Percentiles rank a stretch among this genome's conserved stretches.
Evolutionary conservation across 92 coral and sea anemone genomes (phyloP).

Genomic region (Epizoanthus fatuus): DNA sequence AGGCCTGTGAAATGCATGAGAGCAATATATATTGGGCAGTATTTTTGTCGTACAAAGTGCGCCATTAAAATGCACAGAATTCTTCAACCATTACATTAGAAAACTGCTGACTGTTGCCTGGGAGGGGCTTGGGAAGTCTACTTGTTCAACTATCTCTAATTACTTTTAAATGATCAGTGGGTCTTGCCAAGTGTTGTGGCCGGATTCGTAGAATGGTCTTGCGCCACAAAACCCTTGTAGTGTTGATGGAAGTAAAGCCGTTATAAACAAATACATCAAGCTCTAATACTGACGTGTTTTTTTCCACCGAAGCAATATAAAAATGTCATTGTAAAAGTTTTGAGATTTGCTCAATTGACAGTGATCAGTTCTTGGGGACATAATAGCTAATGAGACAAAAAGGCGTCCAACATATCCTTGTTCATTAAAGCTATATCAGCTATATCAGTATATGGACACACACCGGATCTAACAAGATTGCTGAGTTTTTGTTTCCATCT

Average conservation of each 20-base stretch:
- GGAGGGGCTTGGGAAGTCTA: constrained; percentile 22
- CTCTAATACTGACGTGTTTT: not conserved
- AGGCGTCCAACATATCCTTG: constrained; percentile 22
- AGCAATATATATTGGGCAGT: too few species aligned
- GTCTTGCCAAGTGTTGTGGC: not conserved
- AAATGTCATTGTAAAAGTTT: not conserved
- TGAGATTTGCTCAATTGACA: not conserved
- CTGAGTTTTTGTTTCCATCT: constrained; percentile 17
- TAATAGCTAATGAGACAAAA: constrained; percentile 15
- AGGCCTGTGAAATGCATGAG: not conserved
- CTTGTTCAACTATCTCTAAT: not conserved
- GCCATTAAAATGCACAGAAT: constrained; percentile 2
- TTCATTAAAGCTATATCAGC: constrained; percentile 32
- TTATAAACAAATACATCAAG: not conserved
- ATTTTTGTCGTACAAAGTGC: not conserved
- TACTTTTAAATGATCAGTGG: constrained; percentile 17
- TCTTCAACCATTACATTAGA: not conserved
- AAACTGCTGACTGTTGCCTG: not conserved
- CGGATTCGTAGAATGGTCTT: too few species aligned
- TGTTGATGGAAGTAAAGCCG: not conserved
- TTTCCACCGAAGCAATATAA: not conserved
- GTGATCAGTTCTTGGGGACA: not conserved
- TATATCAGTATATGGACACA: not conserved
- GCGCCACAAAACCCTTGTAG: not conserved
- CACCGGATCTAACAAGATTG: constrained; percentile 29